Percentiles rank a stretch among this genome's conserved stretches.
Conservation (phyloP, 2,888 invertebrate genomes). For the Clistopyga incitator region DNA sequence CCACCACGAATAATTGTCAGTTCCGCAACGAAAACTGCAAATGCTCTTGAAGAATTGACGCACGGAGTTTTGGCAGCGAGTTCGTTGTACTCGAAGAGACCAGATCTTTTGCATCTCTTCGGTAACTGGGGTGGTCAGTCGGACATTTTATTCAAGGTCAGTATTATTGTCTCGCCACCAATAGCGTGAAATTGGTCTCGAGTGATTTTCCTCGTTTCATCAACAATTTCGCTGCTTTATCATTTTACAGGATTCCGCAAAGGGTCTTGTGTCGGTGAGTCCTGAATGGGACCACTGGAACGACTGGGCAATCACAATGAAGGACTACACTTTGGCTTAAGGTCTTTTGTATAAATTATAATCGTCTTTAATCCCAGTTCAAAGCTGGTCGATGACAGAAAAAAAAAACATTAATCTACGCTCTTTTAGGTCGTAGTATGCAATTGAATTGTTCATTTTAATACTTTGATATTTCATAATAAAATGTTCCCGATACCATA, state of each 20-base stretch:
- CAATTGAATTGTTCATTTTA: slow-evolving; percentile 23
- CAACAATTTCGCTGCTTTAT: background rate
- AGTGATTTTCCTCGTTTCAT: background rate
- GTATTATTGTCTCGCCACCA: slow-evolving; percentile 24
- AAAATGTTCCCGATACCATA: slow-evolving; percentile 30
- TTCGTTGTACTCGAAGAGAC: slow-evolving; percentile 85
- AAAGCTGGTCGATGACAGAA: slow-evolving; percentile 6
- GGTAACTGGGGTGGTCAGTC: slow-evolving; percentile 86
- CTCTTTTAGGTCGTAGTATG: background rate
- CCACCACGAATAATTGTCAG: slow-evolving; percentile 86
- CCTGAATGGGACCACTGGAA: slow-evolving; percentile 77
- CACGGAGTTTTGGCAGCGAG: slow-evolving; percentile 88
- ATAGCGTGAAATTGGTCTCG: background rate
- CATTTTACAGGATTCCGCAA: slow-evolving; percentile 84
- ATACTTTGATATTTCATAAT: slow-evolving; percentile 42
- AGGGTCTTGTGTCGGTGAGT: slow-evolving; percentile 82
- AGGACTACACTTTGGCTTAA: slow-evolving; percentile 63
- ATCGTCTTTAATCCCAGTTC: background rate
- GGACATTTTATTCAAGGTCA: slow-evolving; percentile 86
- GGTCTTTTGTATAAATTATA: background rate
- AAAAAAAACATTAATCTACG: slow-evolving; percentile 3
- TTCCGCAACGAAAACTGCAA: slow-evolving; percentile 84
- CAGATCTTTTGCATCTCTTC: slow-evolving; percentile 88
- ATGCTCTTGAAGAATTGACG: slow-evolving; percentile 87
- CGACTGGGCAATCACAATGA: slow-evolving; percentile 73